Evolutionary conservation across 2,888 invertebrate species (phyloP).

Genomic region (Spodoptera littoralis): DNA sequence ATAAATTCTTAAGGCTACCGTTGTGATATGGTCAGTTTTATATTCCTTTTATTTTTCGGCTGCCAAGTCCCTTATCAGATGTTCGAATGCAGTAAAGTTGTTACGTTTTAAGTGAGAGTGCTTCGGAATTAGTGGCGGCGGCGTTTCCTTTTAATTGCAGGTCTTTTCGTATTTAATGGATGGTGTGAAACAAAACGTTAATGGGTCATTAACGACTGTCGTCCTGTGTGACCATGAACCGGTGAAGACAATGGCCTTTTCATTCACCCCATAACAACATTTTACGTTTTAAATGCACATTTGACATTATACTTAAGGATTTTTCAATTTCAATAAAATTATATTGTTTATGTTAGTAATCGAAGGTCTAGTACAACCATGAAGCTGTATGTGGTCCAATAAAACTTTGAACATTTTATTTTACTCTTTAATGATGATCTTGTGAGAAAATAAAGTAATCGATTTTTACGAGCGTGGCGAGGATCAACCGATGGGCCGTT

Average conservation of each 20-base stretch:
- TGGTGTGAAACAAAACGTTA: conserved; percentile 79
- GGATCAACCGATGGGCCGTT: conserved; percentile 55
- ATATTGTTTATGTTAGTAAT: conserved; percentile 19
- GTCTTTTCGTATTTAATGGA: conserved; percentile 73
- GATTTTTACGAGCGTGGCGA: conserved; percentile 72
- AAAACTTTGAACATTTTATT: conserved; percentile 59
- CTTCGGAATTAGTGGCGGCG: conserved; percentile 66
- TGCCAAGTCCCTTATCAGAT: conserved; percentile 71
- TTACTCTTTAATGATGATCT: conserved; percentile 66
- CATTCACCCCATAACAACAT: conserved; percentile 48
- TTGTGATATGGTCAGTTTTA: conserved; percentile 62
- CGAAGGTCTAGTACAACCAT: conserved; percentile 31
- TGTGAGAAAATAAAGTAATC: conserved; percentile 74
- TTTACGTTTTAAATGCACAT: too few relatives aligned
- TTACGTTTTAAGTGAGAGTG: conserved; percentile 66
- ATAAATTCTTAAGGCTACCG: conserved; percentile 73
- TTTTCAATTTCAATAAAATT: conserved; percentile 17
- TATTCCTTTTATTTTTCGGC: conserved; percentile 56
- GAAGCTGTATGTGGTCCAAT: conserved; percentile 57
- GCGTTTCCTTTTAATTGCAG: conserved; percentile 71
- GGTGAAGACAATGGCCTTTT: conserved; percentile 59
- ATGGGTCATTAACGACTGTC: conserved; percentile 77
- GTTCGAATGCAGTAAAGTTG: conserved; percentile 73
- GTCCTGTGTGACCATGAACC: conserved; percentile 69
- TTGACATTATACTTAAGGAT: too few relatives aligned